These are phyloP conservation scores for Drosophila neutralis DNA, from an alignment of 2,888 invertebrate species.

Conservation along the genomic window DNA sequence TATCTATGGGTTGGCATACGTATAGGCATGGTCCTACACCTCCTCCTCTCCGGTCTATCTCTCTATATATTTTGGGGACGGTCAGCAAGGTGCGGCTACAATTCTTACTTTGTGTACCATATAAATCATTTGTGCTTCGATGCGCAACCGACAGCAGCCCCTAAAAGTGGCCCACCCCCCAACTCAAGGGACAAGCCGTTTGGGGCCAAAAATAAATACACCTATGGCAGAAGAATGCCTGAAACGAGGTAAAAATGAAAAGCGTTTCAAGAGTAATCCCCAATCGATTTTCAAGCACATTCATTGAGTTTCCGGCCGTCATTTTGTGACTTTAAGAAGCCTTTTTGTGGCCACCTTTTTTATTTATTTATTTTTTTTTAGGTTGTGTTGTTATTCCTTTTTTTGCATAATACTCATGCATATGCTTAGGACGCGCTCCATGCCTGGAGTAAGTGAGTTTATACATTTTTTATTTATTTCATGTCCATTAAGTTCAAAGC, in stretches of 20 bases:
- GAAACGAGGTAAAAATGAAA: slow-evolving; percentile 75
- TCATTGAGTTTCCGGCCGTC: slow-evolving; percentile 71
- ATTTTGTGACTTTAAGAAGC: slow-evolving; percentile 72
- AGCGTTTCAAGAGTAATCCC: slow-evolving; percentile 71
- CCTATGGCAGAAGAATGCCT: slow-evolving; percentile 26
- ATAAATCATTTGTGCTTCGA: slow-evolving; percentile 76
- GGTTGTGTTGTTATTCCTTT: slow-evolving; percentile 4
- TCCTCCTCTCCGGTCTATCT: background rate
- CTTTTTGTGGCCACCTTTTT: slow-evolving; percentile 50
- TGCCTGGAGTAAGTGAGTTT: slow-evolving; percentile 55
- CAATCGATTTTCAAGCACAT: slow-evolving; percentile 74
- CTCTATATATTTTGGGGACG: slow-evolving; percentile 26
- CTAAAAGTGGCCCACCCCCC: slow-evolving; percentile 23
- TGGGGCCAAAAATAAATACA: slow-evolving; percentile 69
- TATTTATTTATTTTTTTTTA: background rate
- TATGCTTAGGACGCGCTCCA: slow-evolving; percentile 47
- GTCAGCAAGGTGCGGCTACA: slow-evolving; percentile 56
- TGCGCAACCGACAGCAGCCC: slow-evolving; percentile 60
- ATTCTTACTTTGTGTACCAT: slow-evolving; percentile 70
- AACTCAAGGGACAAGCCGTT: slow-evolving; percentile 47
- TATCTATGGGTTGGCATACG: slow-evolving; percentile 29
- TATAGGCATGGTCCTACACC: slow-evolving; percentile 4
- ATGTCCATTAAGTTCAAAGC: slow-evolving; percentile 80
- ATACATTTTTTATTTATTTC: slow-evolving; percentile 80
- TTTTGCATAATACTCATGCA: slow-evolving; percentile 59